Percentiles rank a stretch among this genome's conserved stretches.
phyloP scores from a whole-genome alignment of 2,888 invertebrate genomes.

The Hypsopygia costalis region DNA sequence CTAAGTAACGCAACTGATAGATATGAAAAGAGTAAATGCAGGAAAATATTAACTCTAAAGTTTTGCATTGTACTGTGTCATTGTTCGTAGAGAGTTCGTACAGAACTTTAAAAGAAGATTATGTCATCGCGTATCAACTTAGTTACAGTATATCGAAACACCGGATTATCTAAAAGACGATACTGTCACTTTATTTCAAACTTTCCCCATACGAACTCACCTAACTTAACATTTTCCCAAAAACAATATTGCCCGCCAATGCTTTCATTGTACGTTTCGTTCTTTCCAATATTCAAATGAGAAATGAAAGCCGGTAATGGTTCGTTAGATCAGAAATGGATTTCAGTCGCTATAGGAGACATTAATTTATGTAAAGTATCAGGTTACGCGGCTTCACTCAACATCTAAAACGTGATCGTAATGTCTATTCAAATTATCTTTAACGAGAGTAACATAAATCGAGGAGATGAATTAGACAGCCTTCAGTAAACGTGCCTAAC shows the following conservation, averaged over 20 bases:
- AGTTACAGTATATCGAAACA: neutral
- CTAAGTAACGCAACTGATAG: no score
- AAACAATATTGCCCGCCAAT: slow-evolving; percentile 38
- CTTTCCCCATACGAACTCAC: slow-evolving; percentile 30
- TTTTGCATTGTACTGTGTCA: no score
- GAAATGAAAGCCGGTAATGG: slow-evolving; percentile 60
- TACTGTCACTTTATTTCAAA: slow-evolving; percentile 12
- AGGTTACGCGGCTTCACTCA: slow-evolving; percentile 53
- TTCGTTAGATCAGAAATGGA: slow-evolving; percentile 62
- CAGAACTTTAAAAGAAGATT: no score
- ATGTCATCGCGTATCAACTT: no score
- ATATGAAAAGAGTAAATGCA: no score
- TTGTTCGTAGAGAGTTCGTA: no score
- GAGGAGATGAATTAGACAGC: neutral
- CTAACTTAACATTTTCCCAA: slow-evolving; percentile 26
- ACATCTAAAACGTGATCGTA: slow-evolving; percentile 65
- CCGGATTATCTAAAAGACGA: slow-evolving; percentile 12
- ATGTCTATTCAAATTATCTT: slow-evolving; percentile 58
- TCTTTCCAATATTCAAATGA: slow-evolving; percentile 64
- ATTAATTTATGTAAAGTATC: slow-evolving; percentile 71
- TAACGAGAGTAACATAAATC: slow-evolving; percentile 23
- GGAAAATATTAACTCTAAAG: no score
- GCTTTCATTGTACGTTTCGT: slow-evolving; percentile 50
- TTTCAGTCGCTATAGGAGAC: slow-evolving; percentile 36
- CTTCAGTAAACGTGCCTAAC: no score